Base-by-base conservation (phyloP, 2,797 vertebrate species). In the Gymnoscopelus braueri region DNA sequence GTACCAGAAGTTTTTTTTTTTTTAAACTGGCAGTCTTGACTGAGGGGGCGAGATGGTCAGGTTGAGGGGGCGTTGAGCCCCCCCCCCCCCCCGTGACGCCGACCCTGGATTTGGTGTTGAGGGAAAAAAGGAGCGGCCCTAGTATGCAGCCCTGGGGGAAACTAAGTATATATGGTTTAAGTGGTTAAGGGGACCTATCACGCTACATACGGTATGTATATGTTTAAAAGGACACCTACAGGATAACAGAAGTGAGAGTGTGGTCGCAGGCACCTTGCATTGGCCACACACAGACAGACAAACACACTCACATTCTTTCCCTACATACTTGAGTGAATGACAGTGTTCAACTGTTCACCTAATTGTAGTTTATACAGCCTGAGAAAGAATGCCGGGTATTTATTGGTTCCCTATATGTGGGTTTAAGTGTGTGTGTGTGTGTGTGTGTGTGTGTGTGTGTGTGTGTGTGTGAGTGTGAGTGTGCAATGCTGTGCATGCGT, bases 301-400 rank as follows among this genome's bases (percentile, higher is more conserved):
- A 73, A 80, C 77, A 71, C 67, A 60, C 74, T 73, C 63, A 49
- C 82, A 87, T 85, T 89, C 88, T 81, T 88, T 72, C 75, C 76
- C 65, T 62, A 68, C 84, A 87, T 89, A 88, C 84, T 89, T 84
- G 78, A 67, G 67, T 77, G 86, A 92, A 91, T 88, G 88, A 89
- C 87, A 87, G 87, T 86, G 84, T 84, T 89, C 82, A 86, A 84
- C 85, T 86, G 78, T 79, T 88, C 74, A 84, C 81, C 87, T 93
- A 92, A 93, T 92, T 90, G 89, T 86, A 89, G 88, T 91, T 92
- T 91, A 88, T 89, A 87, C 85, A 84, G 85, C 67, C 82, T 85
- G 82, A 70, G 85, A 87, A 90, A 86, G 89, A 91, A 92, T 90
- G 81, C 72, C 63, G 82, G 86, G 87, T 72, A 90, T 90, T 85